Base-by-base conservation (phyloP, 2,797 vertebrate genomes). In the Pelobates cultripes region DNA sequence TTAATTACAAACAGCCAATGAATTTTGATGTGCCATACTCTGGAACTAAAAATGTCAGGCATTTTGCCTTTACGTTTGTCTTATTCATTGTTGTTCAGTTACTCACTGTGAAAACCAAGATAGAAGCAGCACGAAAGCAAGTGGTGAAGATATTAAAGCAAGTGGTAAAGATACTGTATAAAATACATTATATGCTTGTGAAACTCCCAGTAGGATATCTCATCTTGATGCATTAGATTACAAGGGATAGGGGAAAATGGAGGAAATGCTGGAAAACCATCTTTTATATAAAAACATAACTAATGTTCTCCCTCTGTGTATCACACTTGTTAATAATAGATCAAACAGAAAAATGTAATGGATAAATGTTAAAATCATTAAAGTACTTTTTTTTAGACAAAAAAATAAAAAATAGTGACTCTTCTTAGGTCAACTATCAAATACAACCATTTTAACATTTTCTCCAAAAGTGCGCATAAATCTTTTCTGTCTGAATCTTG, bases 311-410 rank as follows among this genome's bases (percentile, higher is more conserved):
- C 69, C 71, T 89, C 66, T 7, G 85, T 83, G 81, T 76, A 82
- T 15, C 90, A 82, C 74, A 63, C 75, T 85, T 85, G 75, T 86
- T 87, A 92, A 89, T 89, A 88, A 89, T 80, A 88, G 78, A 90
- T 90, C 84, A 87, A 89, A 83, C 43, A 87, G 80, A 87, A 87
- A 89, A 88, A 85, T 71, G 42, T 86, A 91, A 88, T 81, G 82
- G 81, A 85, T 87, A 91, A 90, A 89, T 86, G 86, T 85, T 90
- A 88, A 87, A 93, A 89, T 87, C 77, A 85, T 90, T 92, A 87
- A 90, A 87, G 81, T 78, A 79, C 77, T 85, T 90, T 71, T 90
- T 87, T 86, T 68, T 82, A 41, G 83, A 84, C 85, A 91, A 92
- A 64, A 61, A 13, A 89, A 86, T 83, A 89, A 89, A 83, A 71